Evolutionary conservation across 2,113 vertebrate species (phyloP).

Genomic region (Formicarius rufipectus): DNA sequence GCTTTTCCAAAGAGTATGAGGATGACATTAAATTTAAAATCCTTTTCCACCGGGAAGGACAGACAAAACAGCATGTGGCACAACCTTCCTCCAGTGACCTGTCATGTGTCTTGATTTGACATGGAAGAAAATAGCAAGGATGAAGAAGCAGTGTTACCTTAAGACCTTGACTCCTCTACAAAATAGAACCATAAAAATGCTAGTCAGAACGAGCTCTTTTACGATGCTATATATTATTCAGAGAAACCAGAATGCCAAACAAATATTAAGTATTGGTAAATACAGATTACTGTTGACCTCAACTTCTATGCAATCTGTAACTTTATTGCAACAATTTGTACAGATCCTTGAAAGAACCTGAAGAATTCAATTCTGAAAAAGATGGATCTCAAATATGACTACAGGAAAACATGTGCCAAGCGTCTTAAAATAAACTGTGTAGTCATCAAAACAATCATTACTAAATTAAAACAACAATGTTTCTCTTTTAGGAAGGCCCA

Average conservation of each 20-base stretch:
- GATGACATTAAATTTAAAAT: neutral
- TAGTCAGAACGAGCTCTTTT: neutral
- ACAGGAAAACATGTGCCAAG: neutral
- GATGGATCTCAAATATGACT: neutral
- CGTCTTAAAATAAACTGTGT: neutral
- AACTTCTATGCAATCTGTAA: neutral
- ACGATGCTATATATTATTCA: fast-evolving
- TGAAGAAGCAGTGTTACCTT: neutral
- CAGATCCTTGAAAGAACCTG: neutral
- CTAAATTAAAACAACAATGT: neutral
- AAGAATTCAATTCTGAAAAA: neutral
- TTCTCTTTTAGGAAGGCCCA: neutral
- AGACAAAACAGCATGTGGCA: neutral
- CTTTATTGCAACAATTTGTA: neutral
- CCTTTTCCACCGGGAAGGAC: neutral
- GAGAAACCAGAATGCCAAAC: neutral
- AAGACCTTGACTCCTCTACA: neutral
- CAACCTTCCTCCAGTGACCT: neutral
- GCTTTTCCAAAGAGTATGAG: neutral
- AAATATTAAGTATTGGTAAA: neutral
- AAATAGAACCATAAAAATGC: neutral
- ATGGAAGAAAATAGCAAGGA: neutral
- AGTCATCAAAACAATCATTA: slow-evolving; percentile 1
- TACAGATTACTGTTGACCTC: neutral
- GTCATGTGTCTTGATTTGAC: neutral